Base-by-base conservation (phyloP, 2,113 vertebrate species). In the Ameiurus melas region DNA sequence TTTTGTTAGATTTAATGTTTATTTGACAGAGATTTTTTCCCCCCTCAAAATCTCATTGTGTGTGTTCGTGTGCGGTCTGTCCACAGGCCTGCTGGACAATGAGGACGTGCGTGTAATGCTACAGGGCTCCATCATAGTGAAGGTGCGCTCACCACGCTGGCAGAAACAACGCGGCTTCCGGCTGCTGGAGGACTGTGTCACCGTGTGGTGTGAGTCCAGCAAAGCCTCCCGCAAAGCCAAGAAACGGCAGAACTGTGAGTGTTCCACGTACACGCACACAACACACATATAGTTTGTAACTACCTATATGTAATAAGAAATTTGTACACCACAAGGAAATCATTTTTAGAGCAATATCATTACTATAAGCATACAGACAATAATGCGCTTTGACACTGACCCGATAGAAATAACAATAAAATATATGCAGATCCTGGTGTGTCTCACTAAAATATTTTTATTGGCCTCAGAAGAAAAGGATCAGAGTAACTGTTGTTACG, bases 181-280 rank as follows among this genome's bases (percentile, higher is more conserved):
- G 66, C 95, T 99, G 87, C 95, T 98, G 92, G 97, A 98, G 89
- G 98, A 99, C 0, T 96, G 97, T 0, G 93, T 96, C 71, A 98
- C 97, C 0, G 94, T 99, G 90, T 97, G 97, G 97, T 98, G 97
- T 12, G 96, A 99, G 94, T 94, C 97, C 88, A 93, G 92, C 79
- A 96, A 96, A 91, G 94, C 95, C 87, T 94, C 95, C 62, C 75
- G 94, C 51, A 96, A 89, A 71, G 89, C 94, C 22, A 95, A 94
- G 22, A 95, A 95, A 70, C 93, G 94, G 88, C 97, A 96, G 92
- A 96, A 97, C 81, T 99, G 98, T 99, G 92, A 97, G 98, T 96
- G 5, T 27, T 36, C 9, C 53, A 60, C 55, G 43, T 55, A 43
- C 39, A 20, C 55, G 62, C 25, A 30, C 20, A 43, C 70, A 27